A percentile compares a stretch with the other conserved stretches of the same genome.
These are phyloP conservation scores for Ochotona princeps DNA, from an alignment of 2,113 vertebrate species.

Conservation along the genomic window DNA sequence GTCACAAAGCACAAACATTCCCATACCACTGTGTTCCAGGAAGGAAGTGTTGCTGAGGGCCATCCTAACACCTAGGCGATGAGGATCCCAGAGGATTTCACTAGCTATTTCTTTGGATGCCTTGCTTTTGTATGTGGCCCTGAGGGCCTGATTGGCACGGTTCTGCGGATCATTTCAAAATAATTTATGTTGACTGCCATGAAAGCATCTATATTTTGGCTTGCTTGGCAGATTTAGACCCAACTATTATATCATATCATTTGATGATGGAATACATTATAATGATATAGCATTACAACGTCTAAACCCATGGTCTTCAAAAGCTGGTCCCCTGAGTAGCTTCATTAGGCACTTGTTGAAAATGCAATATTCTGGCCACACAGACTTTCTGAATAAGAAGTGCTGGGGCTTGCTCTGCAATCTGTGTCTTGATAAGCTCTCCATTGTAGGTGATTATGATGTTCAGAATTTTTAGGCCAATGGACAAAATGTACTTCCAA, in stretches of 20 bases:
- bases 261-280: not conserved
- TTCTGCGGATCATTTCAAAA: not conserved
- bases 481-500: not conserved
- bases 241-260: not conserved
- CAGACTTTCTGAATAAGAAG: slow-evolving; percentile 46
- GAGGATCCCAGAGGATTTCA: not conserved
- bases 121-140: not conserved
- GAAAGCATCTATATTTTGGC: not conserved
- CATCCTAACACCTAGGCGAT: not conserved
- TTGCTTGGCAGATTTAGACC: not conserved
- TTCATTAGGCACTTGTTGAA: not conserved
- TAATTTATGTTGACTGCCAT: not conserved
- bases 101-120: not conserved
- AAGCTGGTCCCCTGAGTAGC: not conserved
- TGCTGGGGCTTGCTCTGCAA: not conserved
- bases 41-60: not conserved
- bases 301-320: not conserved
- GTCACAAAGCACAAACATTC: not conserved
- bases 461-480: not conserved
- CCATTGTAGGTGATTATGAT: not conserved
- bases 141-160: not conserved
- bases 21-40: not conserved
- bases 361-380: not conserved
- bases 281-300: not conserved
- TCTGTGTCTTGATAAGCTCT: not conserved